These are phyloP conservation scores for Sula dactylatra DNA, from an alignment of 2,113 vertebrate genomes.

Conservation along the genomic window DNA sequence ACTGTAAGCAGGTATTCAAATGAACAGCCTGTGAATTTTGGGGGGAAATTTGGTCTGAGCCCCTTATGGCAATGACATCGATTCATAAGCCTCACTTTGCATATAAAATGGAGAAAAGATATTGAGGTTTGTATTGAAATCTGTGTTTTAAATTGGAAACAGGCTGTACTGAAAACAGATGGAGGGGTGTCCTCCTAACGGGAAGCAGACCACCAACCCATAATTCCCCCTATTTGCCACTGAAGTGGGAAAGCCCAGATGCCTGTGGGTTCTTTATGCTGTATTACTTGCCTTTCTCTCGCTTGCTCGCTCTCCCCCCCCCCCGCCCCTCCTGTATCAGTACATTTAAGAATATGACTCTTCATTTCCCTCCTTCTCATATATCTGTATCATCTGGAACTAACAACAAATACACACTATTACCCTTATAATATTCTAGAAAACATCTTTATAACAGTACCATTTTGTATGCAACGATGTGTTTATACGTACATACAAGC, in stretches of 20 bases:
- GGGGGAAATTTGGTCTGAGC: conserved; percentile 71
- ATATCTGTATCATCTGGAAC: conserved; percentile 10
- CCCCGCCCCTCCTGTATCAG: conserved; percentile 10
- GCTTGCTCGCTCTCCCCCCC: neutral
- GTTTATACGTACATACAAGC: neutral
- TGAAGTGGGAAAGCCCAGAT: conserved; percentile 84
- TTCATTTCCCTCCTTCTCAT: conserved; percentile 50
- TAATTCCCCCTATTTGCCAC: conserved; percentile 76
- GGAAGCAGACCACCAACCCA: conserved; percentile 73
- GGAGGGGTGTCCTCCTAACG: conserved; percentile 76
- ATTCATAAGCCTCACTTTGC: conserved; percentile 65
- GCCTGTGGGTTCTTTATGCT: conserved; percentile 73
- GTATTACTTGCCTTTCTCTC: conserved; percentile 72
- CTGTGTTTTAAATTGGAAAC: conserved; percentile 72
- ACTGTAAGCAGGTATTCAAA: conserved; percentile 85
- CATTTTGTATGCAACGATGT: neutral
- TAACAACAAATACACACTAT: neutral
- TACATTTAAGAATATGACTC: conserved; percentile 57
- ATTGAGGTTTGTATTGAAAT: conserved; percentile 72
- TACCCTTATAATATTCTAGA: neutral
- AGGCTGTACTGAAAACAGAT: conserved; percentile 77
- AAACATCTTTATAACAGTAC: neutral
- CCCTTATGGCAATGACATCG: conserved; percentile 45
- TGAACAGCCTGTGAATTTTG: conserved; percentile 72
- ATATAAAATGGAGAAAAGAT: conserved; percentile 72